A percentile compares a stretch with the other conserved stretches of the same genome.
Evolutionary conservation across 2,113 vertebrate species (phyloP).

Genomic region (Stigmatopora argus): DNA sequence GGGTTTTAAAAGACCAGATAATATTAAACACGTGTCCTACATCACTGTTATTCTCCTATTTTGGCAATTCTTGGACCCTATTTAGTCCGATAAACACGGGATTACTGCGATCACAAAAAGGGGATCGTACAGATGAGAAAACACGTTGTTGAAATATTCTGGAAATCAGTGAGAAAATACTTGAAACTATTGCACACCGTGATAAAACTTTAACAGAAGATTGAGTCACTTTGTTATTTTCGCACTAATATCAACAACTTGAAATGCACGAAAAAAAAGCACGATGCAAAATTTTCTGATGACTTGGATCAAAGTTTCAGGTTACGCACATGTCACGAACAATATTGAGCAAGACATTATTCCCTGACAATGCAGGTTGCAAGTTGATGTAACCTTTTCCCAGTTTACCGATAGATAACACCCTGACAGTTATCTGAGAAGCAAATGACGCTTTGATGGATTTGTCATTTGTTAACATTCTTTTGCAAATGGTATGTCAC

Average conservation of each 20-base stretch:
- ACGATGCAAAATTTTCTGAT: neutral
- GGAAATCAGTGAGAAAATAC: too few relatives aligned
- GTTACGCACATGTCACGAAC: neutral
- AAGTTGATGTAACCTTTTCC: constrained; percentile 30
- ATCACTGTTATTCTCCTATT: too few relatives aligned
- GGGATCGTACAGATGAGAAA: too few relatives aligned
- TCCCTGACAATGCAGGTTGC: constrained; percentile 35
- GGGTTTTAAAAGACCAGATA: too few relatives aligned
- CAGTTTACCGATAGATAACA: constrained; percentile 18
- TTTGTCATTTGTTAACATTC: constrained; percentile 47
- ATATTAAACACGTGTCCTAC: too few relatives aligned
- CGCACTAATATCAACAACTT: neutral
- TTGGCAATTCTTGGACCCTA: too few relatives aligned
- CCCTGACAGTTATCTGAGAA: constrained; percentile 12
- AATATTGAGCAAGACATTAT: constrained; percentile 21
- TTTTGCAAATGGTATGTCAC: constrained; percentile 48
- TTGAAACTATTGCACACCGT: too few relatives aligned
- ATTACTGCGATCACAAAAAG: too few relatives aligned
- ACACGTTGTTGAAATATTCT: too few relatives aligned
- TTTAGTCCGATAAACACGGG: too few relatives aligned
- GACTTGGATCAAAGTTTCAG: neutral
- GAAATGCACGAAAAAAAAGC: neutral
- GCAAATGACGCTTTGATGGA: constrained; percentile 21
- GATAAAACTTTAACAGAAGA: too few relatives aligned
- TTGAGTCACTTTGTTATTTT: too few relatives aligned